phyloP scores from a whole-genome alignment of 2,888 invertebrate species.

The Tenthredo livida region DNA sequence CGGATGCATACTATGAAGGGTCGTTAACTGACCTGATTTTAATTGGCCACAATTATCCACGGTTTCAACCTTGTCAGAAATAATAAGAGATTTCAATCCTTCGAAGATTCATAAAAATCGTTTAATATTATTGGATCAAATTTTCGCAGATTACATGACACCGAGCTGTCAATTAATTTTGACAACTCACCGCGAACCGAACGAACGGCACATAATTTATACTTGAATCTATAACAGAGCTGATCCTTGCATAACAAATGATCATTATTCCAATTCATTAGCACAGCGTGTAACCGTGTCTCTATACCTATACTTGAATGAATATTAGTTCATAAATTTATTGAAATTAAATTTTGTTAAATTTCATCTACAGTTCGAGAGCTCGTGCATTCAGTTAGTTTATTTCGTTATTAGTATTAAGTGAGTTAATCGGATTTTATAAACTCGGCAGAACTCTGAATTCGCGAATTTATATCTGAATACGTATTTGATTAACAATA shows the following conservation, averaged over 20 bases:
- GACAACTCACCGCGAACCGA: not conserved
- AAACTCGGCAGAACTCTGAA: not conserved
- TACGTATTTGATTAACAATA: not conserved
- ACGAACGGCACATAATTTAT: not conserved
- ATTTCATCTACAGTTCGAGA: not conserved
- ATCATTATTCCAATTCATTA: not conserved
- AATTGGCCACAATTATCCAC: not conserved
- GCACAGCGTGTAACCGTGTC: not conserved
- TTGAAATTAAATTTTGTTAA: not conserved
- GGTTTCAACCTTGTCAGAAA: not conserved
- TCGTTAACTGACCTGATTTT: not conserved
- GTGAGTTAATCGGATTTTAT: not conserved
- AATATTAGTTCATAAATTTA: not conserved
- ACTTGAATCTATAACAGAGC: not conserved
- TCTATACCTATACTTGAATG: too few species aligned
- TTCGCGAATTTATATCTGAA: not conserved
- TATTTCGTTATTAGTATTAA: not conserved
- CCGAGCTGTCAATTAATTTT: not conserved
- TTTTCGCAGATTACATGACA: not conserved
- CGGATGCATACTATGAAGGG: not conserved
- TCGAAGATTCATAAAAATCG: not conserved
- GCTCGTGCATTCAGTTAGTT: not conserved
- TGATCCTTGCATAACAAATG: not conserved
- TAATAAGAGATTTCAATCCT: not conserved
- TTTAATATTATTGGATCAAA: conserved; percentile 2